Base-by-base conservation (phyloP, 2,888 invertebrate genomes). In the Acrocyrtus sp. region DNA sequence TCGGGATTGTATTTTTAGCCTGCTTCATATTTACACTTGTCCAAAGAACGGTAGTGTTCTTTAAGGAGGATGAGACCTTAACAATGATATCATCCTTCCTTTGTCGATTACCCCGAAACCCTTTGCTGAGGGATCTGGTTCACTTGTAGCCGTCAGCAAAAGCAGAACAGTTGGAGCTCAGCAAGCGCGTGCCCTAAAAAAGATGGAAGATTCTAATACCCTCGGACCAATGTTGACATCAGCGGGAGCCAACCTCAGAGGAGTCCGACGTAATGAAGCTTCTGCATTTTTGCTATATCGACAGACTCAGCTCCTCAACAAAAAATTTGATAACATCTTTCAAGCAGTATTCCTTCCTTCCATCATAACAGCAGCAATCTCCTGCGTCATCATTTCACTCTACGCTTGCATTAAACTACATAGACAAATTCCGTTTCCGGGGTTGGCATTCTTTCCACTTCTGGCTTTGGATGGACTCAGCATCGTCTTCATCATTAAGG, bases 391-490 rank as follows among this genome's bases (percentile, higher is more conserved):
- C 29, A 63, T 74, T 34, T 47, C 58, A 1, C 29, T 69, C 19
- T 74, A 74, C 21, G 60, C 74, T 10, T 74, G 74, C 29, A 8
- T 74, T n/a, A 74, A 69, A 41, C 34, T 74, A 12, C 73, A 68
- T 22, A 17, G 51, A 21, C n/a, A 43, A 27, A 69, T 74, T 15
- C 74, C 68, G 10, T 69, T 69, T 63, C 74, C 74, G 2, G 74
- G 74, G 0, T 24, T 74, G 0, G 58, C 60, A 0, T 69, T 74
- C 22, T 74, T 74, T 29, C 74, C 74, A 1, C 53, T 74, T 4
- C 4, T 74, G 29, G 61, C 57, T 0, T 26, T 41, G 0, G 69
- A 70, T 21, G 74, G 74, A 24, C 66, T 74, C 39, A 50, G 65
- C 26, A 54, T 74, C 17, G 70, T 69, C 34, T 74, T 66, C 50